Evolutionary conservation across 1,140 invertebrate species (phyloP).

Genomic region (Drosophila ironensis): DNA sequence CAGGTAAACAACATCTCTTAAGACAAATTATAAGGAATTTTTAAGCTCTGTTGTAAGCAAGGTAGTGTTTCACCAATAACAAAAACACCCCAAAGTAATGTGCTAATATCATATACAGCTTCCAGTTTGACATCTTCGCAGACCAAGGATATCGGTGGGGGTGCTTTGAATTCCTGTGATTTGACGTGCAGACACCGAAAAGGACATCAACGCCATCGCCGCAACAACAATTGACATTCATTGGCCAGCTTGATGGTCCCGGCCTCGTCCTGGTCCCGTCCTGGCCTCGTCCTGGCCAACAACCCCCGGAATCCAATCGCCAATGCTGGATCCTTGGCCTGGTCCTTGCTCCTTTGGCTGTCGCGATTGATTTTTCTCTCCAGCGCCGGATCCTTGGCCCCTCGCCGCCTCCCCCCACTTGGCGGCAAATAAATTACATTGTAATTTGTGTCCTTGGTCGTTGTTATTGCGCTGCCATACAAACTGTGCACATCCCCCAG

Average conservation of each 20-base stretch:
- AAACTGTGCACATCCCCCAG: not conserved
- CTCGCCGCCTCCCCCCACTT: too few species aligned
- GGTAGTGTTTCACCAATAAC: too few species aligned
- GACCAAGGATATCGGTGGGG: too few species aligned
- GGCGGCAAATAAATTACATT: conserved; percentile 80
- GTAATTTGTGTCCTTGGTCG: conserved; percentile 77
- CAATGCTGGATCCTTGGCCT: conserved; percentile 29
- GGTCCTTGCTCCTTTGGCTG: conserved; percentile 55
- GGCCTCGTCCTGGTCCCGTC: not conserved
- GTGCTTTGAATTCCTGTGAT: too few species aligned
- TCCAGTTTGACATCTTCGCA: too few species aligned
- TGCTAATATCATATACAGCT: too few species aligned
- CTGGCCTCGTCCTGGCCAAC: not conserved
- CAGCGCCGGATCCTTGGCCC: conserved; percentile 32
- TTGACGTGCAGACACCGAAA: conserved; percentile 23
- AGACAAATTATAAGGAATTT: too few species aligned
- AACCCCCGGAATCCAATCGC: conserved; percentile 5
- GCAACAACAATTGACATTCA: conserved; percentile 76
- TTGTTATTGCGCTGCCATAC: conserved; percentile 23
- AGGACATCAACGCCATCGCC: conserved; percentile 43
- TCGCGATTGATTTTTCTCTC: conserved; percentile 73
- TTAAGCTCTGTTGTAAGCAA: too few species aligned
- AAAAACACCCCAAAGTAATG: too few species aligned
- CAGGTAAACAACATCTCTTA: too few species aligned
- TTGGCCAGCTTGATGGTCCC: conserved; percentile 71